Percentiles rank a stretch among this genome's conserved stretches.
Evolutionary conservation across 2,888 invertebrate genomes (phyloP).

Genomic region (Campopleginae sp.): DNA sequence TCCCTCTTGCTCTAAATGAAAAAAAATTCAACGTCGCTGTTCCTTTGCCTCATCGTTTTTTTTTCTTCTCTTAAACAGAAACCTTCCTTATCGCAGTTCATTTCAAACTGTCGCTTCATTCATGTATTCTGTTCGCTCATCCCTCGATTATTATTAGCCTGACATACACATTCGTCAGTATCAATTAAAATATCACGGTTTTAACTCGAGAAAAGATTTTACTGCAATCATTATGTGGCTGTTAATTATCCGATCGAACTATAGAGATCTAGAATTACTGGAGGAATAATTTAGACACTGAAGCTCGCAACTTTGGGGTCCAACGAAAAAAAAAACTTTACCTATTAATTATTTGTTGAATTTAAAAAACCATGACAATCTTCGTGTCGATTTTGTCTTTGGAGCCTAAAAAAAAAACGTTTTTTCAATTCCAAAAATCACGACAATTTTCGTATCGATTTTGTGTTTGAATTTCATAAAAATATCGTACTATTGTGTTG

Average conservation of each 20-base stretch:
- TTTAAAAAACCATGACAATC: too few species aligned
- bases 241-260: neutral
- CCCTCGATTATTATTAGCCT: slow-evolving; percentile 20
- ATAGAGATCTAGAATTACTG: neutral
- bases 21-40: neutral
- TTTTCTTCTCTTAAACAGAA: slow-evolving; percentile 66
- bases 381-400: too few species aligned
- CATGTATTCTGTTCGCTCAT: slow-evolving; percentile 6
- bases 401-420: too few species aligned
- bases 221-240: neutral
- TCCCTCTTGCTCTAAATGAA: neutral
- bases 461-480: too few species aligned
- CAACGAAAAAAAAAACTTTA: too few species aligned
- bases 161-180: neutral
- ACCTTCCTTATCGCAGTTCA: slow-evolving; percentile 69
- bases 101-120: slow-evolving; percentile 52
- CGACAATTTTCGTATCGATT: too few species aligned
- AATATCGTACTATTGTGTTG: too few species aligned
- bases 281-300: neutral
- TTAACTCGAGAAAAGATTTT: neutral
- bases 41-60: slow-evolving; percentile 5
- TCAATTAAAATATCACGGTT: neutral
- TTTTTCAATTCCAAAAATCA: too few species aligned
- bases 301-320: too few species aligned
- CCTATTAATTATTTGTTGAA: too few species aligned